Conservation (phyloP, 2,113 vertebrate genomes). For the Tragelaphus scriptus region DNA sequence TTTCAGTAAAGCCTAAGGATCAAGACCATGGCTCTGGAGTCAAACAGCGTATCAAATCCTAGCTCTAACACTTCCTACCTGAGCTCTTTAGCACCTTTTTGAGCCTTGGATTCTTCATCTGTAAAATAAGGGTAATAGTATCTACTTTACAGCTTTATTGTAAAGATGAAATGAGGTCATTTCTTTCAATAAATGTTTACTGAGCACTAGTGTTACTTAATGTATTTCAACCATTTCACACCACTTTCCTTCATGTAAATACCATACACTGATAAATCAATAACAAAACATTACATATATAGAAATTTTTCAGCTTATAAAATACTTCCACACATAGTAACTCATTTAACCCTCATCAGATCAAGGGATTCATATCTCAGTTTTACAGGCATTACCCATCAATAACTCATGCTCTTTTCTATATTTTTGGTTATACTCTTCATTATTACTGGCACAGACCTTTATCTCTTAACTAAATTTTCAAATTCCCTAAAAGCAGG, state of each 20-base stretch:
- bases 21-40: neutral
- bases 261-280: neutral
- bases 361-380: neutral
- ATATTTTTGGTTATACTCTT: neutral
- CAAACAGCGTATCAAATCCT: neutral
- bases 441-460: neutral
- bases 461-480: neutral
- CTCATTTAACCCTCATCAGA: neutral
- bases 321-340: neutral
- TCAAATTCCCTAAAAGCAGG: neutral
- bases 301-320: neutral
- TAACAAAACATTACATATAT: neutral
- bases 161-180: slow-evolving; percentile 13
- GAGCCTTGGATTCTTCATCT: neutral
- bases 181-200: neutral
- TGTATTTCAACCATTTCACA: neutral
- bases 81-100: neutral
- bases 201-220: neutral
- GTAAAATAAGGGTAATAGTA: neutral
- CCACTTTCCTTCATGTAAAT: neutral
- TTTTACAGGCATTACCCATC: neutral
- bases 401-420: neutral
- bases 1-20: neutral
- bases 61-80: neutral
- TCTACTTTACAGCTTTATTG: neutral